Conservation (phyloP, 2,797 vertebrate species). For the Gambusia yucatana region DNA sequence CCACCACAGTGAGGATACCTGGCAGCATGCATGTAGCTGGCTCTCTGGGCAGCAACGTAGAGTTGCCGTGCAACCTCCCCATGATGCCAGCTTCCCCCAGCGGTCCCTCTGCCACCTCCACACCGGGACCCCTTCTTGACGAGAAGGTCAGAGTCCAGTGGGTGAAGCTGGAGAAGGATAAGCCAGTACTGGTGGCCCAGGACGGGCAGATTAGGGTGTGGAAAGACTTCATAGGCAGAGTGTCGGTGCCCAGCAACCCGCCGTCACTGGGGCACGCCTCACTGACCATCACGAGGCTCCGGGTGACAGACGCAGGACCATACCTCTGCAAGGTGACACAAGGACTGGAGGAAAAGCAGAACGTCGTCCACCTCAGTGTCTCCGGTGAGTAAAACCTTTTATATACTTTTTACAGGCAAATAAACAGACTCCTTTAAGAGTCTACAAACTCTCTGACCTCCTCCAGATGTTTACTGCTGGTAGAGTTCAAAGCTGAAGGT, state of each 20-base stretch:
- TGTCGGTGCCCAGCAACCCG: slow-evolving; percentile 79
- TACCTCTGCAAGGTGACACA: slow-evolving; percentile 94
- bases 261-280: slow-evolving; percentile 83
- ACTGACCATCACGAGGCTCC: slow-evolving; percentile 80
- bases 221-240: slow-evolving; percentile 80
- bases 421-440: slow-evolving; percentile 7
- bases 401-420: neutral
- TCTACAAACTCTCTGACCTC: slow-evolving; percentile 5
- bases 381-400: slow-evolving; percentile 80
- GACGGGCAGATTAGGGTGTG: slow-evolving; percentile 87
- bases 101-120: neutral
- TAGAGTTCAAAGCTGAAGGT: slow-evolving; percentile 18
- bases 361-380: slow-evolving; percentile 80
- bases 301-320: slow-evolving; percentile 87
- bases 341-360: slow-evolving; percentile 89
- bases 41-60: slow-evolving; percentile 81
- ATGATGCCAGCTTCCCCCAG: slow-evolving; percentile 54
- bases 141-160: slow-evolving; percentile 92
- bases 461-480: slow-evolving; percentile 32
- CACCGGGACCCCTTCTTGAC: slow-evolving; percentile 34
- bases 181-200: slow-evolving; percentile 88
- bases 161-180: slow-evolving; percentile 90
- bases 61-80: slow-evolving; percentile 88
- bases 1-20: slow-evolving; percentile 29
- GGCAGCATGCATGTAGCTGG: slow-evolving; percentile 65